phyloP scores from a whole-genome alignment of 23 tunicate species.

The Halocynthia aurantium region DNA sequence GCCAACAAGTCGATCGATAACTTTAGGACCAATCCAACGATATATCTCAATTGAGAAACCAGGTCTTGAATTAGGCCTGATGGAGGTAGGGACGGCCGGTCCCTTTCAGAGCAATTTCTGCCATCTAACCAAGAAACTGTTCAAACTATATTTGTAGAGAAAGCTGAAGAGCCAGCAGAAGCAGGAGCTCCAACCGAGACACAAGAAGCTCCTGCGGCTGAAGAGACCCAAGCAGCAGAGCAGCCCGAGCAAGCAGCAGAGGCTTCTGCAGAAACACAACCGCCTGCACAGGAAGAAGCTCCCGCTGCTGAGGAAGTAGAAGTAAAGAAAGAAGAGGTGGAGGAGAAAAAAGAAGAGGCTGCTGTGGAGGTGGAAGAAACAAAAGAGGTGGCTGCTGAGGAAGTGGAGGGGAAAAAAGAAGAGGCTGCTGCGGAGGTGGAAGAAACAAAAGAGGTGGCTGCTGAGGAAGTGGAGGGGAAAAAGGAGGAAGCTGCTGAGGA shows the following conservation, averaged over 20 bases:
- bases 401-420: not conserved
- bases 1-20: too few species aligned
- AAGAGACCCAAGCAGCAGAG: conserved; percentile 15
- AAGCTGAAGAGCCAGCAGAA: conserved; percentile 5
- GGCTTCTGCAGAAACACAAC: not conserved
- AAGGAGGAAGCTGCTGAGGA: conserved; percentile 11
- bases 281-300: not conserved
- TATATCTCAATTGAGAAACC: too few species aligned
- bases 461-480: not conserved
- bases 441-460: not conserved
- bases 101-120: too few species aligned
- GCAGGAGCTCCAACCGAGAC: not conserved
- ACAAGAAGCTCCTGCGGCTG: not conserved
- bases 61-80: too few species aligned
- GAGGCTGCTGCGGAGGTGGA: conserved; percentile 8
- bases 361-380: conserved; percentile 4
- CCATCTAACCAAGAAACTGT: not conserved
- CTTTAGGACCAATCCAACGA: too few species aligned
- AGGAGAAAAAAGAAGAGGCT: not conserved
- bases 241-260: not conserved
- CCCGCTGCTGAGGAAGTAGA: conserved; percentile 1
- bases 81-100: too few species aligned
- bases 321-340: conserved; percentile 1
- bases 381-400: not conserved
- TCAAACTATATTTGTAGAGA: not conserved